These are phyloP conservation scores for Sternarchorhynchus goeldii DNA, from an alignment of 2,797 vertebrate genomes.

Conservation along the genomic window DNA sequence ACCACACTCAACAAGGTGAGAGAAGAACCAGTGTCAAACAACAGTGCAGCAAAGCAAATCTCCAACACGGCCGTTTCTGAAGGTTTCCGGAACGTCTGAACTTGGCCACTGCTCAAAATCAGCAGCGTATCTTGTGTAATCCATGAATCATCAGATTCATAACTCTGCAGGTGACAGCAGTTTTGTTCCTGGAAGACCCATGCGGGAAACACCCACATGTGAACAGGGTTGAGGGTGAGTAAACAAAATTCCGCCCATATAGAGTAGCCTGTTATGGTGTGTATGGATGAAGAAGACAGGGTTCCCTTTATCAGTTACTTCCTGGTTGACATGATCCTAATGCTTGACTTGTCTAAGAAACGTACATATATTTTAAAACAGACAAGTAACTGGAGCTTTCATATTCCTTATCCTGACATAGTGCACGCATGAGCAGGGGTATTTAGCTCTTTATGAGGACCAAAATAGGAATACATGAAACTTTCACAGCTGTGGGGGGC, in stretches of 20 bases:
- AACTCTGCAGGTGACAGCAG: neutral
- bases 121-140: neutral
- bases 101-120: too few species aligned
- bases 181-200: slow-evolving; percentile 9
- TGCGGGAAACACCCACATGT: slow-evolving; percentile 9
- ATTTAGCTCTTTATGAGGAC: too few species aligned
- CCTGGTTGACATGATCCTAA: slow-evolving; percentile 70
- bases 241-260: slow-evolving; percentile 69
- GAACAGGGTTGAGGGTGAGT: slow-evolving; percentile 49
- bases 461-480: too few species aligned
- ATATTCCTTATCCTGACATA: too few species aligned
- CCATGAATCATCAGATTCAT: neutral
- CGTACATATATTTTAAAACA: neutral
- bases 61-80: too few species aligned
- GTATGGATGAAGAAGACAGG: slow-evolving; percentile 65
- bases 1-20: neutral
- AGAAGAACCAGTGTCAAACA: neutral
- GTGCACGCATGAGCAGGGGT: too few species aligned
- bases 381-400: too few species aligned
- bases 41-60: too few species aligned
- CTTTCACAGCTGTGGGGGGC: too few species aligned
- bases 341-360: neutral
- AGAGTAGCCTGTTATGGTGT: slow-evolving; percentile 57
- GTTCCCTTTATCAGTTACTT: slow-evolving; percentile 73
- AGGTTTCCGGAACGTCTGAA: too few species aligned